Conservation (phyloP, 1,140 invertebrate species). For the Camponotus vicinus region DNA sequence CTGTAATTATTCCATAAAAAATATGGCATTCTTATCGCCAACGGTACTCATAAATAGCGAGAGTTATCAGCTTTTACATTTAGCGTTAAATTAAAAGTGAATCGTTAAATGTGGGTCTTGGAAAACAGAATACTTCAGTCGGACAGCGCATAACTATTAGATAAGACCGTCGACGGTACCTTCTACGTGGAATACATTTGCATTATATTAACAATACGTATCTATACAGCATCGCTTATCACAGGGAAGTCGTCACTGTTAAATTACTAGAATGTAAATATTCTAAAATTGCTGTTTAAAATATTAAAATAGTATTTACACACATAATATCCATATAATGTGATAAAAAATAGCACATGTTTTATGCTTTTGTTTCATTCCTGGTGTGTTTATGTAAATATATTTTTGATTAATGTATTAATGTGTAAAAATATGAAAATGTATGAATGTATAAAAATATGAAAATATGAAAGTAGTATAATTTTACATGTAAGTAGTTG, state of each 20-base stretch:
- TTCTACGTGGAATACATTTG: conserved; percentile 52
- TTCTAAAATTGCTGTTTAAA: neutral
- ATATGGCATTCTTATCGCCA: neutral
- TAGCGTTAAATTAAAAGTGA: conserved; percentile 26
- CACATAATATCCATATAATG: neutral
- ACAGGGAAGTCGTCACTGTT: neutral
- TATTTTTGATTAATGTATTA: neutral
- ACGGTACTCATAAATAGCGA: neutral
- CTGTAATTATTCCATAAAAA: neutral
- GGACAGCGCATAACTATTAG: conserved; percentile 42
- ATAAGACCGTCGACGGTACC: conserved; percentile 17
- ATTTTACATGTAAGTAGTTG: neutral
- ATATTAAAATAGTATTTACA: conserved; percentile 1
- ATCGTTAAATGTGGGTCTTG: conserved; percentile 25
- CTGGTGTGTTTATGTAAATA: neutral
- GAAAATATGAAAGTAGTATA: neutral
- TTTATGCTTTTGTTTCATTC: neutral
- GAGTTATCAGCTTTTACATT: conserved; percentile 1
- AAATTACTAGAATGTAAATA: neutral
- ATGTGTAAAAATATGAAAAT: neutral
- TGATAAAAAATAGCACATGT: neutral
- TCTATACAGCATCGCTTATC: conserved; percentile 7
- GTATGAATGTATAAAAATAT: neutral
- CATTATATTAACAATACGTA: conserved; percentile 66
- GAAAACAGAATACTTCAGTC: conserved; percentile 18